phyloP scores from a whole-genome alignment of 1,140 invertebrate genomes.

The Drosophila nebulosa region DNA sequence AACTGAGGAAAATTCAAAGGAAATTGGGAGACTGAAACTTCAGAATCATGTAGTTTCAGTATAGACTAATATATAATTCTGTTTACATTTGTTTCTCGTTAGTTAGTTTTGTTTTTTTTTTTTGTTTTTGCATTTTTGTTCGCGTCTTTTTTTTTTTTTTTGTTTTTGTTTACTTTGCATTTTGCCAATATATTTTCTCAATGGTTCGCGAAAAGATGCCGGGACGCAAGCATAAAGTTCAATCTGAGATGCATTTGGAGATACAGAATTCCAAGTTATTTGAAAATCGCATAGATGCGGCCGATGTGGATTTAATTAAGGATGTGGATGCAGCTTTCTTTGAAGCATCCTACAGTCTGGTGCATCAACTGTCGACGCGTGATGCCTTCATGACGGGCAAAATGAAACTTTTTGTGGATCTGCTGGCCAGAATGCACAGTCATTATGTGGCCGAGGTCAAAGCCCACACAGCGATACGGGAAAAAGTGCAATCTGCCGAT shows the following conservation, averaged over 20 bases:
- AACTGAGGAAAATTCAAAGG: not conserved
- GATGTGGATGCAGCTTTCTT: conserved; percentile 49
- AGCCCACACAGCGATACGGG: not conserved
- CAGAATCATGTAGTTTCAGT: conserved; percentile 4
- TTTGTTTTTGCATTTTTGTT: conserved; percentile 12
- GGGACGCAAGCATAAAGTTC: not conserved
- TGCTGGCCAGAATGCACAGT: conserved; percentile 39
- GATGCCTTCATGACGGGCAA: conserved; percentile 26
- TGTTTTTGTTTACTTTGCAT: not conserved
- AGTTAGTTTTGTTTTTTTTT: conserved; percentile 5
- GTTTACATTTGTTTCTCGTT: not conserved
- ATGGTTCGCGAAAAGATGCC: not conserved
- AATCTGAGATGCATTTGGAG: not conserved
- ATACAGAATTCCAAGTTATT: not conserved
- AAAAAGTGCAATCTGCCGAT: conserved; percentile 27
- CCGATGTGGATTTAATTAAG: conserved; percentile 38
- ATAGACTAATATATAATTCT: not conserved
- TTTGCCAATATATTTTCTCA: not conserved
- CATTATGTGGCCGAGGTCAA: conserved; percentile 22
- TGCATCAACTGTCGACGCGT: conserved; percentile 16
- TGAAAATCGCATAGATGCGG: conserved; percentile 2
- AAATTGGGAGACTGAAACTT: not conserved
- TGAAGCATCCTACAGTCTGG: conserved; percentile 23
- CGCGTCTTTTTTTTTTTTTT: no score
- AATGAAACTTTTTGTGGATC: conserved; percentile 51